These are phyloP conservation scores for Talpa occidentalis DNA, from an alignment of 2,113 vertebrate genomes.

Conservation along the genomic window DNA sequence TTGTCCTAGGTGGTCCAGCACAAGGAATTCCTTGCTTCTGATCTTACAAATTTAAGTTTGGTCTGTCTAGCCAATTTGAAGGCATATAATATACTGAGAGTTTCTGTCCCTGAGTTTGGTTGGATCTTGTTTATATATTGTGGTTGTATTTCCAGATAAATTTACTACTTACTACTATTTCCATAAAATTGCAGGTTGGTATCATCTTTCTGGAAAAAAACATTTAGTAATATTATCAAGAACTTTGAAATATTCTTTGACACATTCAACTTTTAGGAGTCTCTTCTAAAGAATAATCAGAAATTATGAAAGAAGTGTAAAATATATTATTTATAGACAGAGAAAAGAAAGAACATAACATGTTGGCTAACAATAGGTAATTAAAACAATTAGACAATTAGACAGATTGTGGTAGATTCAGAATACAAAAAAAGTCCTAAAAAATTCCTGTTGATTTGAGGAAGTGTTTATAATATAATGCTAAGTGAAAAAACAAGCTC, in stretches of 20 bases:
- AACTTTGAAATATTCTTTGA: not conserved
- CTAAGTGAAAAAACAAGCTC: not conserved
- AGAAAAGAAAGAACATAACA: not conserved
- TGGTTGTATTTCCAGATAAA: not conserved
- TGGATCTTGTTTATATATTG: not conserved
- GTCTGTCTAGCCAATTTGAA: not conserved
- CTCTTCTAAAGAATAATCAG: not conserved
- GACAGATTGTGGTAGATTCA: not conserved
- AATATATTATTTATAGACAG: not conserved
- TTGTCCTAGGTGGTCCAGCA: not conserved
- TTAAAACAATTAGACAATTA: not conserved
- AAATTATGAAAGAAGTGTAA: not conserved
- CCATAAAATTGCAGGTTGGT: not conserved
- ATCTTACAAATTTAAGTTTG: not conserved
- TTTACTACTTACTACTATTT: not conserved
- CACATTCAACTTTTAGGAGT: not conserved
- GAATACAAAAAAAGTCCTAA: not conserved
- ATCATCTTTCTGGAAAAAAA: not conserved
- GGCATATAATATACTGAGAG: not conserved
- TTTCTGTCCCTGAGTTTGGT: not conserved
- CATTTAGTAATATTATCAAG: not conserved
- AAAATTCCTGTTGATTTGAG: not conserved
- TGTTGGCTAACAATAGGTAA: not conserved
- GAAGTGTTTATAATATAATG: not conserved
- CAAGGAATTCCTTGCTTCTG: not conserved